Base-by-base conservation (phyloP, 1,140 invertebrate genomes). In the Aphelenchoides fujianensis region DNA sequence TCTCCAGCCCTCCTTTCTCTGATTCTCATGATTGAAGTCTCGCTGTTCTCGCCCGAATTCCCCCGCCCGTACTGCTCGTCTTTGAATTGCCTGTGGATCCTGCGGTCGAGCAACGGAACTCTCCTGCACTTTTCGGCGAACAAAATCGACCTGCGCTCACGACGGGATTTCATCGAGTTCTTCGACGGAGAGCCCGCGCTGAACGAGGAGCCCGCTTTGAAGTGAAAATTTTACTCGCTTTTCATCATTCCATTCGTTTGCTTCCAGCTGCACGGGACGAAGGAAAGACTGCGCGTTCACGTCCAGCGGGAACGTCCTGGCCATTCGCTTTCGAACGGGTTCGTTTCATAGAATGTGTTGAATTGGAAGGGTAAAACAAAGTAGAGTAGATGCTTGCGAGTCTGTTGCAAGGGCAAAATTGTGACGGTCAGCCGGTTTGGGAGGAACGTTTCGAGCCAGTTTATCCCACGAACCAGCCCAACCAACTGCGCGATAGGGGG, bases 211-310 rank as follows among this genome's bases (percentile, higher is more conserved):
- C 55, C 55, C 28, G 55, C 55, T 30, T 19, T 7, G 27, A 59
- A 59, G 55, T 59, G n/a, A n/a, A n/a, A 59, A 5, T 12, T 48
- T 48, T 48, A 48, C 55, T 59, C 28, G 55, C 19, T 59, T 16
- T 7, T 59, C 19, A 16, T 16, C 28, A 59, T 7, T 7, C n/a
- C n/a, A n/a, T n/a, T n/a, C n/a, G n/a, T n/a, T n/a, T 59, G 5
- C 12, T 48, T 59, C 34, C 7, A 59, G 55, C 55, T 59, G 55
- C 55, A 59, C 55, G 5, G 55, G 55, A 16, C 55, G 55, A 32
- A 5, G 5, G 23, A 23, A 7, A 7, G 19, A 59, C 55, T 59
- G 55, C 23, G 55, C 28, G 55, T 59, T 59, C 19, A 59, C 19
- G 5, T 59, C 55, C 28, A 59, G 5, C 5, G 23, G 55, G 27